These are phyloP conservation scores for Thereva unica DNA, from an alignment of 2,888 invertebrate species.

Conservation along the genomic window DNA sequence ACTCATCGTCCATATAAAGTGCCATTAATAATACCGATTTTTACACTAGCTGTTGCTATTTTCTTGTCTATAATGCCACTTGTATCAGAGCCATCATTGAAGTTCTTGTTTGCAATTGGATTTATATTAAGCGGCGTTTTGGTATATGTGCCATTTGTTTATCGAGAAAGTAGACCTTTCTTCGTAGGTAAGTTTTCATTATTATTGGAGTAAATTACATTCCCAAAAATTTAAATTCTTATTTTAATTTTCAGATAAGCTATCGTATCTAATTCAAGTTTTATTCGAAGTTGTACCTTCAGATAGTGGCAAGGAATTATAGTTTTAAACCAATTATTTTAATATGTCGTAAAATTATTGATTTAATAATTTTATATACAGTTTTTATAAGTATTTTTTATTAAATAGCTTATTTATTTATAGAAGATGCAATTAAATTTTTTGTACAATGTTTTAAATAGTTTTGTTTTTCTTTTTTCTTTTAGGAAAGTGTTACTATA, in stretches of 20 bases:
- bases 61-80: slow-evolving; percentile 78
- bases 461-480: no score
- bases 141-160: slow-evolving; percentile 77
- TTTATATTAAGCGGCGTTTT: slow-evolving; percentile 72
- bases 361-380: slow-evolving; percentile 12
- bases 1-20: slow-evolving; percentile 75
- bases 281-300: slow-evolving; percentile 69
- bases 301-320: slow-evolving; percentile 39
- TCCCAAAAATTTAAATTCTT: slow-evolving; percentile 33
- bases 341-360: slow-evolving; percentile 21
- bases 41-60: slow-evolving; percentile 71
- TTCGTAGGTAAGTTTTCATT: slow-evolving; percentile 64
- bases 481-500: no score
- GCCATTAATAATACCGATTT: slow-evolving; percentile 71
- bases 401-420: neutral
- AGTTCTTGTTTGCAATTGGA: slow-evolving; percentile 74
- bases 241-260: slow-evolving; percentile 62
- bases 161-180: slow-evolving; percentile 67
- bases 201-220: slow-evolving; percentile 4
- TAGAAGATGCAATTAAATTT: no score
- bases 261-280: slow-evolving; percentile 69
- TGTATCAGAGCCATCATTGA: slow-evolving; percentile 72
- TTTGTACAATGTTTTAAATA: no score
- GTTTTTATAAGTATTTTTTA: neutral
- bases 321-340: slow-evolving; percentile 10